These are phyloP conservation scores for Odontomachus brunneus DNA, from an alignment of 1,140 invertebrate genomes.

Conservation along the genomic window DNA sequence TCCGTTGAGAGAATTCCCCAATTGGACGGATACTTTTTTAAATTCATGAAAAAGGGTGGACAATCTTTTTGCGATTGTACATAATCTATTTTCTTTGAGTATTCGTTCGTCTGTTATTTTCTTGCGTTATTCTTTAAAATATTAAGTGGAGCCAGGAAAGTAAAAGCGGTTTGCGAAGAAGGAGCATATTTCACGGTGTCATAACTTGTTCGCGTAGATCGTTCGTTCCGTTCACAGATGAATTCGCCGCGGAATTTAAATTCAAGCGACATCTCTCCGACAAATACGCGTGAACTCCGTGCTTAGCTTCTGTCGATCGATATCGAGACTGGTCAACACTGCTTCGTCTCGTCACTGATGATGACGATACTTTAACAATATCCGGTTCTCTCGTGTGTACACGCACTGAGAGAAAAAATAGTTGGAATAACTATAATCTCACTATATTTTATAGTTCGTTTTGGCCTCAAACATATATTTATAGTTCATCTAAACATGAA, in stretches of 20 bases:
- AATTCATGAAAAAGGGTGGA: too few species aligned
- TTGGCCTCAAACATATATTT: too few species aligned
- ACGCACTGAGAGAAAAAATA: too few species aligned
- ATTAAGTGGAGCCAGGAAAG: not conserved
- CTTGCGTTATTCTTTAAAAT: not conserved
- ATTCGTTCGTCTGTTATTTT: too few species aligned
- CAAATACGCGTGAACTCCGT: not conserved
- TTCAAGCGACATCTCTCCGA: slow-evolving; percentile 16
- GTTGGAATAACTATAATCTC: too few species aligned
- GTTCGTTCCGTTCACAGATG: not conserved
- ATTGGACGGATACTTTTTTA: too few species aligned
- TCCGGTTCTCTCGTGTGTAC: not conserved
- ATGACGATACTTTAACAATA: not conserved
- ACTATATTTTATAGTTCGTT: too few species aligned
- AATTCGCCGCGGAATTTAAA: slow-evolving; percentile 34
- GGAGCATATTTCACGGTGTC: not conserved
- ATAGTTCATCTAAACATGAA: too few species aligned
- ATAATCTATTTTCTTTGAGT: too few species aligned
- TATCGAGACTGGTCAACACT: not conserved
- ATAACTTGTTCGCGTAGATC: slow-evolving; percentile 3
- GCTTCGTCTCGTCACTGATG: not conserved
- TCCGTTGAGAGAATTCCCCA: too few species aligned
- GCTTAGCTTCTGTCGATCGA: not conserved
- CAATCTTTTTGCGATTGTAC: too few species aligned
- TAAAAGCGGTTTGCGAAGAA: slow-evolving; percentile 15